Base-by-base conservation (phyloP, 2,888 invertebrate genomes). In the Cephus pygmeus region DNA sequence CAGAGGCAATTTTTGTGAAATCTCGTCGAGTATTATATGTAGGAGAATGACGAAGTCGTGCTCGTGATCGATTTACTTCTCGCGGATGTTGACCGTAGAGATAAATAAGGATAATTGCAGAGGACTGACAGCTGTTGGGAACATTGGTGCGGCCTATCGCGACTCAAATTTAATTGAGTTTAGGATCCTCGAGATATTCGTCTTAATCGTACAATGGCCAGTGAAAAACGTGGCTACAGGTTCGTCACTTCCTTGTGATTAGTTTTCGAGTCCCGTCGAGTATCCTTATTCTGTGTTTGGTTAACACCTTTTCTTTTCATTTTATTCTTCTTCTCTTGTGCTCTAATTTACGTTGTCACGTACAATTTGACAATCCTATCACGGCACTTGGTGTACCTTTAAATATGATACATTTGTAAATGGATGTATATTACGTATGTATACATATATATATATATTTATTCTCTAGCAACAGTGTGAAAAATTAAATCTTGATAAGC, bases 201-300 rank as follows among this genome's bases (percentile, higher is more conserved):
- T 33, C 79, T 80, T 73, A 76, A 77, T 69, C 83, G 83, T 87
- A 89, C 87, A 83, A 90, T 90, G 90, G 89, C 88, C 85, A 88
- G 86, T 88, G 89, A 90, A 87, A 86, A 81, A 77, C 78, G 83
- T 78, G 86, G 82, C 77, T 84, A 87, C 87, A 90, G 90, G 90
- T 90, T 83, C 80, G 87, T 86, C 75, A 40, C 40, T 56, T 56
- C 40, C 15, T 56, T 56, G 2, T 56, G 40, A 56, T 56, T 56
- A 56, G 23, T 56, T 56, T 23, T 56, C 23, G 40, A 15, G 40
- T 56, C 40, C 23, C 40, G 23, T 56, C 40, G 40, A 56, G 23
- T 56, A 23, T 56, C 40, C 23, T 56, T 56, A 9, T 23, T 56
- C 23, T 23, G 9, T 56, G 40, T 56, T 56, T 56, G 40, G 40